These are phyloP conservation scores for Oithona nana DNA, from an alignment of 2,888 invertebrate genomes.

Conservation along the genomic window DNA sequence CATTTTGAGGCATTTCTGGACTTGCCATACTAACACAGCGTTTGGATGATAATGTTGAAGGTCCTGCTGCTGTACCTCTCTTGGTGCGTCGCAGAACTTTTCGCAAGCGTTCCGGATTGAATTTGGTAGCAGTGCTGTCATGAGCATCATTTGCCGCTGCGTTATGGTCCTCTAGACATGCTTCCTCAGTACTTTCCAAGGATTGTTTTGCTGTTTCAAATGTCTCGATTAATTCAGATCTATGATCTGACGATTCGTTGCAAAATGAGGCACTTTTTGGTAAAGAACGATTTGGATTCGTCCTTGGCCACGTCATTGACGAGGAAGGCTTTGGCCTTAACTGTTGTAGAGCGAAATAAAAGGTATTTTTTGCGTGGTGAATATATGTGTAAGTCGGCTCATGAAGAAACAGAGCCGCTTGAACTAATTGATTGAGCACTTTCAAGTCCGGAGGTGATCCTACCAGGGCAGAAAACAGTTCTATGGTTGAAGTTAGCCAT, in stretches of 20 bases:
- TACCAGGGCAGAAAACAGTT: background rate
- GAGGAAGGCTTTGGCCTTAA: too few relatives aligned
- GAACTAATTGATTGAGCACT: background rate
- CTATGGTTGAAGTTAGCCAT: background rate
- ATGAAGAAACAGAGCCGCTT: background rate
- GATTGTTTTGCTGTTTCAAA: background rate
- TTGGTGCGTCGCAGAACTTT: background rate
- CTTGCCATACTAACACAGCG: background rate
- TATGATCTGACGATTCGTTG: too few relatives aligned
- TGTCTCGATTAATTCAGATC: too few relatives aligned
- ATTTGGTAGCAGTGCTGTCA: background rate
- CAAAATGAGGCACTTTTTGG: background rate
- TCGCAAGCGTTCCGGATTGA: background rate
- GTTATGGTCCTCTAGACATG: background rate
- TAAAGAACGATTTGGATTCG: background rate
- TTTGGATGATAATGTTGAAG: too few relatives aligned
- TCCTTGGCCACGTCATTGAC: background rate
- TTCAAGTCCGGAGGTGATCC: constrained; percentile 2
- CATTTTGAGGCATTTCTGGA: background rate
- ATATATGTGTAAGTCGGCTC: constrained; percentile 2
- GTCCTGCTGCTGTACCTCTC: background rate
- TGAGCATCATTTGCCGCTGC: background rate
- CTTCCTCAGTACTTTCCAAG: background rate
- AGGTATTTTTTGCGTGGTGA: background rate
- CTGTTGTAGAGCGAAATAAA: background rate